These are phyloP conservation scores for Cryptoprocta ferox DNA, from an alignment of 2,797 vertebrate genomes.

Conservation along the genomic window DNA sequence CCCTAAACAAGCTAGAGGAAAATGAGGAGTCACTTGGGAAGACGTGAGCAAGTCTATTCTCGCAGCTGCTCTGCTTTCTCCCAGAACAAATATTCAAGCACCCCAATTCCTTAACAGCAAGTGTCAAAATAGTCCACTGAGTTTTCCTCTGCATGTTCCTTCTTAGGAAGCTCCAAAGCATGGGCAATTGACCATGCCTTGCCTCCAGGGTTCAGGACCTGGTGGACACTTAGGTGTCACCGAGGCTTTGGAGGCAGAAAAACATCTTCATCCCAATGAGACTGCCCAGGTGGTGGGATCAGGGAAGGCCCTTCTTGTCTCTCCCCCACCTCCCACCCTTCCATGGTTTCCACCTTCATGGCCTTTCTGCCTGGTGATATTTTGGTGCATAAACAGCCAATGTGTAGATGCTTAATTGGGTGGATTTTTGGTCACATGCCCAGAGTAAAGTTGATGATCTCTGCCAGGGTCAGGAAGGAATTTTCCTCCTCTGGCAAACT, in stretches of 20 bases:
- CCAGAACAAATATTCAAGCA: conserved; percentile 53
- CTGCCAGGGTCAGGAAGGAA: conserved; percentile 68
- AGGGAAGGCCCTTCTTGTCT: background rate
- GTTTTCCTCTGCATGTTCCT: background rate
- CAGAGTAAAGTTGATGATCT: conserved; percentile 62
- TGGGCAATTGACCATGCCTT: background rate
- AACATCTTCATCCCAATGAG: background rate
- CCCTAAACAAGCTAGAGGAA: background rate
- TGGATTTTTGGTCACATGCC: conserved; percentile 66
- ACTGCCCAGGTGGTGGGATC: background rate
- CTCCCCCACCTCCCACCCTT: background rate
- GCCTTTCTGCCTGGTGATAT: background rate
- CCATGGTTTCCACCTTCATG: background rate
- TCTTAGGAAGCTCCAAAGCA: background rate
- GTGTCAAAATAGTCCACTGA: background rate
- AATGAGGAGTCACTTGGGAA: background rate
- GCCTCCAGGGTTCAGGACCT: background rate
- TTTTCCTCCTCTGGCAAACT: conserved; percentile 73
- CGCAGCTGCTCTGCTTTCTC: background rate
- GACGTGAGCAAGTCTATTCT: background rate
- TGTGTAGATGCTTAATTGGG: conserved; percentile 55
- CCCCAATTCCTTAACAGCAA: background rate
- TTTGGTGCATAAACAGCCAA: conserved; percentile 15
- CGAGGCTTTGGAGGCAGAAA: background rate
- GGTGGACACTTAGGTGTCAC: background rate